Base-by-base conservation (phyloP, 2,888 invertebrate species). In the Scaeva pyrastri region DNA sequence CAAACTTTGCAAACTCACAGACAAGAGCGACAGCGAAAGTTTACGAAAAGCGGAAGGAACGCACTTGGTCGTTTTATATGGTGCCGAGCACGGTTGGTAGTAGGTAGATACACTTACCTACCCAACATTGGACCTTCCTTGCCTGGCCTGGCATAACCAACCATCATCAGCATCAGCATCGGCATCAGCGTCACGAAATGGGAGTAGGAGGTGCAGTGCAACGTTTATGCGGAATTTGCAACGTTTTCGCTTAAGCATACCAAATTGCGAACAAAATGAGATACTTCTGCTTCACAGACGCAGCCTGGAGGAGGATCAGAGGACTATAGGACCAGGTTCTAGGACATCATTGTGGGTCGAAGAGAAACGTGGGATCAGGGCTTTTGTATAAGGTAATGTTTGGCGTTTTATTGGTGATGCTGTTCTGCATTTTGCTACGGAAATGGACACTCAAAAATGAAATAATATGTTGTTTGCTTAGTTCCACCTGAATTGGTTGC, bases 161-260 rank as follows among this genome's bases (percentile, higher is more conserved):
- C 52, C 4, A 52, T 26, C 52, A 41, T 31, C 16, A 39, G 14
- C 21, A 19, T 5, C 31, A 31, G n/a, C n/a, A n/a, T n/a, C n/a
- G n/a, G n/a, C n/a, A n/a, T n/a, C n/a, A n/a, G n/a, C n/a, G n/a
- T n/a, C n/a, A n/a, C n/a, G n/a, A n/a, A n/a, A n/a, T 45, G 5
- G 23, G 66, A 31, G 66, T 45, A 31, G 79, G 62, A 60, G 68
- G 43, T 48, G 45, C 52, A 85, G 50, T 31, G 64, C 52, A 86
- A 81, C 86, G 74, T 81, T 86, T 86, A 86, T 78, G 71, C 74
- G 81, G 82, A 86, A 86, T 86, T 86, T 86, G 74, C 86, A 81
- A 82, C 77, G 86, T 74, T 86, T 81, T 81, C 70, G 81, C 86
- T 82, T 82, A 82, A 86, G 86, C 86, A 86, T 86, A 77, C 86